These are phyloP conservation scores for Phortica variegata DNA, from an alignment of 1,140 invertebrate genomes.

Conservation along the genomic window DNA sequence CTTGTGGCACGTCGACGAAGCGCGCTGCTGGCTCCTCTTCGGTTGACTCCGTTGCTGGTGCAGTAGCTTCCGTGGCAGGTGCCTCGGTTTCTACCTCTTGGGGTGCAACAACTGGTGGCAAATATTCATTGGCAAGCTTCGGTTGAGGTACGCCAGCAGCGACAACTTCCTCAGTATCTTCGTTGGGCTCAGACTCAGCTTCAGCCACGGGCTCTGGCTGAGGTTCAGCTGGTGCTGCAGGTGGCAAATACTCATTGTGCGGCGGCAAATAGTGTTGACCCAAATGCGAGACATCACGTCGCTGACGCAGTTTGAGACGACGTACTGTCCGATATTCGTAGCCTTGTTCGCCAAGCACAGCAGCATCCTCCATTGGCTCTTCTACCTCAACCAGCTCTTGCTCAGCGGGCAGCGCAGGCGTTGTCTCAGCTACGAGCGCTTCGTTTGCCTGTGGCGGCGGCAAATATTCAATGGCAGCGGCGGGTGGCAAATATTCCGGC, in stretches of 20 bases:
- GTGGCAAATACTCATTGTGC: conserved; percentile 37
- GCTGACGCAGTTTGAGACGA: conserved; percentile 37
- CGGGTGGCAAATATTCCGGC: conserved; percentile 1
- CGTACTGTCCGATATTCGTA: conserved; percentile 48
- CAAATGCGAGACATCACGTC: conserved; percentile 45
- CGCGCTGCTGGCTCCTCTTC: conserved; percentile 18
- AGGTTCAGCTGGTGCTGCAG: conserved; percentile 14
- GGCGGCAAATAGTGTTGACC: conserved; percentile 30
- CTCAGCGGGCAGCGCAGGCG: conserved; percentile 9
- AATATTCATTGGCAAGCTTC: conserved; percentile 39
- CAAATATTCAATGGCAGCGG: conserved; percentile 7
- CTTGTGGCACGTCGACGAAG: conserved; percentile 30
- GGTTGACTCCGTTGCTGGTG: background rate
- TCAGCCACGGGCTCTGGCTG: background rate
- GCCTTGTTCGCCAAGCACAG: conserved; percentile 30
- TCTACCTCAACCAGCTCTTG: conserved; percentile 6
- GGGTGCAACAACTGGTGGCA: conserved; percentile 29
- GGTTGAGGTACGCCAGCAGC: conserved; percentile 24
- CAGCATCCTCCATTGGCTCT: conserved; percentile 13
- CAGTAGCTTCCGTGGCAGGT: conserved; percentile 5
- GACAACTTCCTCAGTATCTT: conserved; percentile 39
- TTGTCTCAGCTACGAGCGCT: no score
- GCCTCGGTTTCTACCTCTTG: conserved; percentile 18
- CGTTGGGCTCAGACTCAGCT: conserved; percentile 1
- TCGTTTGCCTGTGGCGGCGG: conserved; percentile 11